phyloP scores from a whole-genome alignment of 2,888 invertebrate genomes.

The Apamea sordens region DNA sequence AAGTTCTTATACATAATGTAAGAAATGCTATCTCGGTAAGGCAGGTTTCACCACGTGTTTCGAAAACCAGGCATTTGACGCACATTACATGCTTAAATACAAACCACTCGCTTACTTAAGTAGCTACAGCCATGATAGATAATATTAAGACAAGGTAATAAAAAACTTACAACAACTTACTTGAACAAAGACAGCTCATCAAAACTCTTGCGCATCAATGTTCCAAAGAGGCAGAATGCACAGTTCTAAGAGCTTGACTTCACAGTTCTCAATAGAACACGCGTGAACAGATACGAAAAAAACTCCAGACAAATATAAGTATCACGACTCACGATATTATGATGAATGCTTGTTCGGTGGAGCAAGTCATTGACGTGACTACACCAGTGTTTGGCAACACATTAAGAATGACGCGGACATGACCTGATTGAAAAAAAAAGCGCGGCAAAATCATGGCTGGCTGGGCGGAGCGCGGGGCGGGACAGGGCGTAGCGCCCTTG shows the following conservation, averaged over 20 bases:
- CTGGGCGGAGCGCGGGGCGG: conserved; percentile 85
- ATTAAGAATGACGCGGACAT: conserved; percentile 83
- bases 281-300: conserved; percentile 53
- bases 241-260: conserved; percentile 47
- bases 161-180: conserved; percentile 50
- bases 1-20: neutral
- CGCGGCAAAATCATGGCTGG: conserved; percentile 87
- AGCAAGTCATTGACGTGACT: conserved; percentile 71
- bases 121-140: conserved; percentile 11
- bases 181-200: conserved; percentile 41
- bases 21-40: neutral
- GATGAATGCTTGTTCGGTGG: conserved; percentile 67
- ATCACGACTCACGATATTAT: conserved; percentile 66
- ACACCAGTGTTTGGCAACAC: conserved; percentile 86
- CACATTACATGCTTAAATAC: neutral
- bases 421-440: conserved; percentile 85
- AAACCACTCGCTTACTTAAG: conserved; percentile 14
- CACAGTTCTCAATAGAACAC: conserved; percentile 58
- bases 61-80: neutral
- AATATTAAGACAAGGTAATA: conserved; percentile 17
- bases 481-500: conserved; percentile 88
- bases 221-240: conserved; percentile 40
- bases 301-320: conserved; percentile 67
- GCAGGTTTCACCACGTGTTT: conserved; percentile 28
- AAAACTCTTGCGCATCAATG: conserved; percentile 37